phyloP scores from a whole-genome alignment of 1,140 invertebrate genomes.

The Goniozus legneri region DNA sequence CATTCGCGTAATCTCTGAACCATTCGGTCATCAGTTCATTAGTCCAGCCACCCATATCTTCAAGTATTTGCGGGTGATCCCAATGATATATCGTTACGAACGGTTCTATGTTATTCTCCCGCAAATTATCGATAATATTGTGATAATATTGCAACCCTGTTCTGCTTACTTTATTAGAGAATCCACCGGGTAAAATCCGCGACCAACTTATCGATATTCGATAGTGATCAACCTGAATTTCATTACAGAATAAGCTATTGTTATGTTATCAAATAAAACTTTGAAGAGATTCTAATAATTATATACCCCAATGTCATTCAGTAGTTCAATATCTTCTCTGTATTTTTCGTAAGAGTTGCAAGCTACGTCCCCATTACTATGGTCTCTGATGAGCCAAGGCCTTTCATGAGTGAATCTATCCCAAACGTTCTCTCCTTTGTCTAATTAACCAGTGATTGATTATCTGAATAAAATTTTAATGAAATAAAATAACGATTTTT shows the following conservation, averaged over 20 bases:
- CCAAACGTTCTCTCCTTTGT: constrained; percentile 51
- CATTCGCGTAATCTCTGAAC: constrained; percentile 54
- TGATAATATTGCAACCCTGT: constrained; percentile 61
- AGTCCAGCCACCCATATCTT: constrained; percentile 62
- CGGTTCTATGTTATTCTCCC: constrained; percentile 53
- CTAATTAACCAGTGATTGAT: no score
- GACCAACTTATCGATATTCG: constrained; percentile 64
- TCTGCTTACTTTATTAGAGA: constrained; percentile 52
- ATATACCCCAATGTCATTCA: constrained; percentile 52
- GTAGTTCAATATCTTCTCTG: constrained; percentile 49
- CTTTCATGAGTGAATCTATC: constrained; percentile 35
- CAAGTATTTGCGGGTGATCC: constrained; percentile 54
- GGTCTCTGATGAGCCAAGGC: constrained; percentile 33
- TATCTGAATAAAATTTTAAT: no score
- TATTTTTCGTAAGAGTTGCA: constrained; percentile 54
- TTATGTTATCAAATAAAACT: no score
- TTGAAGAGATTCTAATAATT: not conserved
- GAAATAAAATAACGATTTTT: no score
- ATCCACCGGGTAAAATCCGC: constrained; percentile 59
- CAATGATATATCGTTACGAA: constrained; percentile 57
- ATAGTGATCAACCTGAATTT: constrained; percentile 51
- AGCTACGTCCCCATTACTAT: constrained; percentile 55
- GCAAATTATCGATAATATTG: constrained; percentile 55
- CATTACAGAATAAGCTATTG: no score
- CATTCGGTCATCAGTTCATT: constrained; percentile 59